phyloP scores from a whole-genome alignment of 2,113 vertebrate genomes.

The Tragelaphus strepsiceros region DNA sequence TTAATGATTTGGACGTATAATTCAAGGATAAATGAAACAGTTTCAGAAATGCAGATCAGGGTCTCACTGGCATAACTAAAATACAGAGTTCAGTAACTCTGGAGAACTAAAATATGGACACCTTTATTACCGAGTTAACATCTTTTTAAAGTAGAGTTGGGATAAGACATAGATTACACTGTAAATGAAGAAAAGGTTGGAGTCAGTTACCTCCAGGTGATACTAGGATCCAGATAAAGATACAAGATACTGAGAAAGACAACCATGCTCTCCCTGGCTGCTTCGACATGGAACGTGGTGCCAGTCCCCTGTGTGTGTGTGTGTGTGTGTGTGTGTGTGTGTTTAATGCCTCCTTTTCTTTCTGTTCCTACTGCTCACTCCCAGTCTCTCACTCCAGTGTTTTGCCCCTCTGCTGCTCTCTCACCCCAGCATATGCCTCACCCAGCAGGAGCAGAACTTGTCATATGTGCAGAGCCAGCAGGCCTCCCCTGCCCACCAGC shows the following conservation, averaged over 20 bases:
- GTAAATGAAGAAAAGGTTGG: not conserved
- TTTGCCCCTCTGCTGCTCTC: not conserved
- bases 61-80: not conserved
- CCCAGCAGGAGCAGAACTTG: not conserved
- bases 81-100: not conserved
- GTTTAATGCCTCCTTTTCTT: not conserved
- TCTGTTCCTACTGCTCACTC: not conserved
- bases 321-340: not conserved
- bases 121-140: not conserved
- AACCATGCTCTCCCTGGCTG: not conserved
- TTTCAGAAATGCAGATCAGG: not conserved
- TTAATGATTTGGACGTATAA: not conserved
- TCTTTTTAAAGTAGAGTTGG: not conserved
- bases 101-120: not conserved
- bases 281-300: not conserved
- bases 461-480: constrained; percentile 40
- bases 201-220: not conserved
- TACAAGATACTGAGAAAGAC: not conserved
- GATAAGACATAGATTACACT: not conserved
- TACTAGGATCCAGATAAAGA: not conserved
- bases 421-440: not conserved
- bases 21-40: constrained; percentile 25
- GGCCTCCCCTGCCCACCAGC: constrained; percentile 47
- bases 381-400: not conserved
- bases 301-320: not conserved